Percentiles rank a stretch among this genome's conserved stretches.
Evolutionary conservation across 2,113 vertebrate genomes (phyloP).

Genomic region (Antigone vipio): DNA sequence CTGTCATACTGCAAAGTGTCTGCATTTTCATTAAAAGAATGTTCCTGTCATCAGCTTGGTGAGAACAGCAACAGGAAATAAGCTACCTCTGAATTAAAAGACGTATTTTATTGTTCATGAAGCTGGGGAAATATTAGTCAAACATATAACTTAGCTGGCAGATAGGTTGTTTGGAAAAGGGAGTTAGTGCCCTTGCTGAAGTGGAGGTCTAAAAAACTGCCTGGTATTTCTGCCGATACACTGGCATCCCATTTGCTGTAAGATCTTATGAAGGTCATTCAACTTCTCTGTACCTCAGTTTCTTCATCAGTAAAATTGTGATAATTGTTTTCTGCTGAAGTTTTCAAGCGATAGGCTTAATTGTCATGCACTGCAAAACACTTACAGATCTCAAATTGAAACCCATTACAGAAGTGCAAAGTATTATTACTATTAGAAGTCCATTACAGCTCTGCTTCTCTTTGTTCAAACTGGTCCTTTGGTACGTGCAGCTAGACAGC

Average conservation of each 20-base stretch:
- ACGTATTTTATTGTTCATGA: not conserved
- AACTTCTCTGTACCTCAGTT: not conserved
- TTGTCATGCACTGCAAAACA: not conserved
- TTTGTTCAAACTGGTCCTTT: conserved; percentile 21
- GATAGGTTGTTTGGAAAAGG: not conserved
- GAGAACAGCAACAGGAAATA: not conserved
- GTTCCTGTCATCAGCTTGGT: not conserved
- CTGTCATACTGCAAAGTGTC: not conserved
- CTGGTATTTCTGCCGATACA: not conserved
- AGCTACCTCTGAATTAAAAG: not conserved
- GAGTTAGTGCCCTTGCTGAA: not conserved
- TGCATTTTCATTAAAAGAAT: not conserved
- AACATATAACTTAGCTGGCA: not conserved
- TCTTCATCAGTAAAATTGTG: not conserved
- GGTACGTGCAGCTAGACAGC: conserved; percentile 61
- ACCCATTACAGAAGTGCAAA: not conserved
- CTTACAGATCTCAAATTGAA: not conserved
- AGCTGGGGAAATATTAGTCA: not conserved
- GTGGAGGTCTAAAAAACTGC: not conserved
- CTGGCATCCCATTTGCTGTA: not conserved
- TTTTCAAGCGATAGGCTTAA: not conserved
- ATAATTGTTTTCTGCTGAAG: not conserved
- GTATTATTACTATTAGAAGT: not conserved
- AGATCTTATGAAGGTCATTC: not conserved
- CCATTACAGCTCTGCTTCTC: conserved; percentile 18